Percentiles rank a stretch among this genome's conserved stretches.
phyloP scores from a whole-genome alignment of 2,797 vertebrate genomes.

The Erpetoichthys calabaricus region DNA sequence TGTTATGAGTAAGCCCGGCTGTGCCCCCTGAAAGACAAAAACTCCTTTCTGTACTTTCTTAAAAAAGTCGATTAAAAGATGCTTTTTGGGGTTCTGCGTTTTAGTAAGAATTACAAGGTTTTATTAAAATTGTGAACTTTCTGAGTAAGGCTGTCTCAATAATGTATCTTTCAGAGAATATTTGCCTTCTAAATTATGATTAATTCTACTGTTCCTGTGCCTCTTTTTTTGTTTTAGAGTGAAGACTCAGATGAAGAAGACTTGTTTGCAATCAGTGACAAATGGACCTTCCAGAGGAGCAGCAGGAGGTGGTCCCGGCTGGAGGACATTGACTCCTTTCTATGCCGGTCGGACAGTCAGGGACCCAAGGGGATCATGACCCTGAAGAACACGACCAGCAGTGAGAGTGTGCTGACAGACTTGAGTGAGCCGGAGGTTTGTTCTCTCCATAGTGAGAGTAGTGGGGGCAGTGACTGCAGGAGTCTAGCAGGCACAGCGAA shows the following conservation, averaged over 20 bases:
- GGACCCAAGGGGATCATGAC: conserved; percentile 48
- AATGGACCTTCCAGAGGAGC: conserved; percentile 96
- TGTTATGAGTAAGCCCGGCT: too few species aligned
- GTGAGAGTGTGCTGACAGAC: conserved; percentile 88
- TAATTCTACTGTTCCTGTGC: too few species aligned
- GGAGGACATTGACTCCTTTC: conserved; percentile 69
- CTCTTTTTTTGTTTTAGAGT: conserved; percentile 46
- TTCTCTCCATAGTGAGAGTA: conserved; percentile 86
- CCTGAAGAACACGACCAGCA: conserved; percentile 80
- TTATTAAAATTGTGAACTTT: too few species aligned
- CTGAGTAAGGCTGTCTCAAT: too few species aligned
- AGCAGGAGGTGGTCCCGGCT: conserved; percentile 91
- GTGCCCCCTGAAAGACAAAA: too few species aligned
- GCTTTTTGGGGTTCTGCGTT: too few species aligned
- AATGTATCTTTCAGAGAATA: too few species aligned
- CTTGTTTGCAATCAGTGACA: conserved; percentile 87
- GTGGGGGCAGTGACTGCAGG: conserved; percentile 63
- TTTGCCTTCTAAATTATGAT: too few species aligned
- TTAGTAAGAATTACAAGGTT: too few species aligned
- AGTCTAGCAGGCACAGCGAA: conserved; percentile 29
- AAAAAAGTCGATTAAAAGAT: too few species aligned
- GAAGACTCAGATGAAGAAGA: conserved; percentile 98
- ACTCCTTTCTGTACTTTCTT: too few species aligned
- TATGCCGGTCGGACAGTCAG: conserved; percentile 50
- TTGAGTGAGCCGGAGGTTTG: conserved; percentile 86